Evolutionary conservation across 2,888 invertebrate species (phyloP), one percentile per base, ranked within the genome.

Genomic region (Drosophila subquinaria): DNA sequence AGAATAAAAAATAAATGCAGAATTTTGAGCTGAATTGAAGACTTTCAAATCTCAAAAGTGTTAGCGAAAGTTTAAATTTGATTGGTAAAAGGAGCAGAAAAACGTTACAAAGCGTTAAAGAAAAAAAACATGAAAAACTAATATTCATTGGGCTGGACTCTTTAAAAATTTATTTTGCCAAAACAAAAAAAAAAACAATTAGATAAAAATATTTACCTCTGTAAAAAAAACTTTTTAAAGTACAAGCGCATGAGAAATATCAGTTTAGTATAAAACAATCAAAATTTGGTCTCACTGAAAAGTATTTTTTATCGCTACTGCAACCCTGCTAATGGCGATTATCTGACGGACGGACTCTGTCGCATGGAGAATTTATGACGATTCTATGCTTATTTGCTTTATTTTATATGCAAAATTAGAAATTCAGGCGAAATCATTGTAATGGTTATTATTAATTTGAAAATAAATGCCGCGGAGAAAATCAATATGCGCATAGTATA

Each of bases 281-380:
- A 10, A 30, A 42, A 43, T 13, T 11, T 60, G 42, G 60, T 53
- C 52, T 38, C 52, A 55, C 17, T 33, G 9, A 5, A n/a, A 33
- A 38, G 17, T 30, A 45, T 8, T 45, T 43, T 17, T 36, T 15
- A 62, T 61, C 52, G 69, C 15, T 13, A 33, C 4, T 43, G 53
- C 69, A 78, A 45, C 78, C 53, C 73, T 76, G 69, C 35, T 15
- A 59, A 48, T 55, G 40, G 63, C 52, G 79, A 61, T 67, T 64
- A 75, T 77, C 20, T 20, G 20, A 20, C 80, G 71, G 61, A 47
- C 61, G 48, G 64, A 42, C 57, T 66, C 66, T 69, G 75, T 77
- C 79, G 79, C 76, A 77, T 77, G 77, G 60, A 75, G 61, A 75
- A 75, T 79, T 65, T 67, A 77, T 77, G 80, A 79, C 57, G 70